phyloP scores from a whole-genome alignment of 2,113 vertebrate genomes.

The Podilymbus podiceps region DNA sequence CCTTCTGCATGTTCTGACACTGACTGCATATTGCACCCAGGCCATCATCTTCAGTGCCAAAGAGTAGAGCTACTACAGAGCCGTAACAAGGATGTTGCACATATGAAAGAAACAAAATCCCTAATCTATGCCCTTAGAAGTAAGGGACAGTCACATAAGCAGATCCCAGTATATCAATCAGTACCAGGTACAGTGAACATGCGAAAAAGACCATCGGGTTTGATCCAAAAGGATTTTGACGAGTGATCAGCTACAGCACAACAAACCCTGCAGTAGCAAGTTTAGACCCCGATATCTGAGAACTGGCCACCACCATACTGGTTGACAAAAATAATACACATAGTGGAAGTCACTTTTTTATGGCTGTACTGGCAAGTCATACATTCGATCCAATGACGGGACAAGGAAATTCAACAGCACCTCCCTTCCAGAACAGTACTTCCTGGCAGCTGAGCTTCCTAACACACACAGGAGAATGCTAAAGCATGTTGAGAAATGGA shows the following conservation, averaged over 20 bases:
- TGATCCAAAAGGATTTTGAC: neutral
- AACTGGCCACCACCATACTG: neutral
- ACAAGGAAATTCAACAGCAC: neutral
- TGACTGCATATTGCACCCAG: neutral
- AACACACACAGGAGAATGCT: neutral
- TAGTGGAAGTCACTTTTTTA: neutral
- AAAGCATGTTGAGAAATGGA: neutral
- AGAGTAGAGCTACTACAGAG: neutral
- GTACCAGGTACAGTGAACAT: neutral
- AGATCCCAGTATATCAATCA: neutral
- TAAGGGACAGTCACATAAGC: neutral
- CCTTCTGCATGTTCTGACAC: neutral
- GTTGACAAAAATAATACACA: neutral
- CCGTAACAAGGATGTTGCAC: neutral
- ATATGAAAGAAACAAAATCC: neutral
- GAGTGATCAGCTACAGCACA: neutral
- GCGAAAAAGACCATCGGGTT: neutral
- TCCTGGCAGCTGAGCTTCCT: neutral
- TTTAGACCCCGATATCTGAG: neutral
- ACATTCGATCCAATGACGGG: neutral
- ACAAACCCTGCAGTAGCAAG: neutral
- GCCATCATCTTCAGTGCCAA: neutral
- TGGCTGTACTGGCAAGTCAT: neutral
- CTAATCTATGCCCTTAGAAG: neutral
- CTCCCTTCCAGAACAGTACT: neutral